These are phyloP conservation scores for Horisme vitalbata DNA, from an alignment of 2,888 invertebrate genomes.

Conservation along the genomic window DNA sequence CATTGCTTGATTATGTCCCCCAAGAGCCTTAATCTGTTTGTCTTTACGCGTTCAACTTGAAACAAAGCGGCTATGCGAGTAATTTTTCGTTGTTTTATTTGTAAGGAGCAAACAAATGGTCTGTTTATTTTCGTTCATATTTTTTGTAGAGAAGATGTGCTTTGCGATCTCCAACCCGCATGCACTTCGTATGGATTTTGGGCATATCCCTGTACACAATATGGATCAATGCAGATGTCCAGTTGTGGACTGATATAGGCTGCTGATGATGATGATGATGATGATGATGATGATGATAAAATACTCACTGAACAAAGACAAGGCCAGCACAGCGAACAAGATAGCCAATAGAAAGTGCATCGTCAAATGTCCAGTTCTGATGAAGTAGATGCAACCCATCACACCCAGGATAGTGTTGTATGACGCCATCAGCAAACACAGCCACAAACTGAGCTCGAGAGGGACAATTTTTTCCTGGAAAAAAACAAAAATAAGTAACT, in stretches of 20 bases:
- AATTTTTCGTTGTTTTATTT: slow-evolving; percentile 8
- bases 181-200: too few species aligned
- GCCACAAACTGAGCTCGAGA: slow-evolving; percentile 42
- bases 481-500: not conserved
- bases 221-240: too few species aligned
- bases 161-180: too few species aligned
- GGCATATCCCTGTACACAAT: too few species aligned
- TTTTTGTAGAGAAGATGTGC: too few species aligned
- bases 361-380: slow-evolving; percentile 40
- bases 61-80: slow-evolving; percentile 9
- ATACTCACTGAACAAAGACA: slow-evolving; percentile 46
- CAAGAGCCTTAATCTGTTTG: slow-evolving; percentile 4
- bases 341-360: slow-evolving; percentile 47
- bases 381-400: slow-evolving; percentile 45
- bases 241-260: too few species aligned
- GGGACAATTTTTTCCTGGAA: slow-evolving; percentile 41
- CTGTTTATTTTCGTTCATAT: too few species aligned
- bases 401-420: slow-evolving; percentile 48
- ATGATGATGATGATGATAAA: not conserved
- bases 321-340: slow-evolving; percentile 38
- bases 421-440: slow-evolving; percentile 43
- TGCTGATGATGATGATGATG: too few species aligned
- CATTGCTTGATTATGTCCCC: too few species aligned
- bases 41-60: slow-evolving; percentile 10
- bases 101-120: slow-evolving; percentile 5